Percentiles rank a stretch among this genome's conserved stretches.
These are phyloP conservation scores for Onthophagus sagittarius DNA, from an alignment of 2,888 invertebrate genomes.

Conservation along the genomic window DNA sequence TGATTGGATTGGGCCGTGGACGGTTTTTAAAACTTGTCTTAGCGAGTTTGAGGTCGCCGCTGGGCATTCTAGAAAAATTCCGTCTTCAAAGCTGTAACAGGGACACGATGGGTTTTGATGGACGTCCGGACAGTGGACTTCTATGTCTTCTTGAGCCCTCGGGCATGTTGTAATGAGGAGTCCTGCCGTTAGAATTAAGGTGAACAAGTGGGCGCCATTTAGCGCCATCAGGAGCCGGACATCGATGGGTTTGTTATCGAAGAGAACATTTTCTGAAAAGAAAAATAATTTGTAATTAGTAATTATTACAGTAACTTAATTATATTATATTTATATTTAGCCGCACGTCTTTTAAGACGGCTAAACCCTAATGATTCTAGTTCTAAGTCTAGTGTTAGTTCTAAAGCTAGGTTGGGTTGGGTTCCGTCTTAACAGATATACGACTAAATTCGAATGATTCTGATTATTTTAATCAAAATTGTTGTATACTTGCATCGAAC, in stretches of 20 bases:
- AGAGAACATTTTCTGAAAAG: constrained; percentile 7
- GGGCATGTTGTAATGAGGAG: constrained; percentile 32
- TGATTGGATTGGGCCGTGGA: constrained; percentile 71
- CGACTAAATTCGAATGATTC: too few relatives aligned
- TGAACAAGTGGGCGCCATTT: constrained; percentile 38
- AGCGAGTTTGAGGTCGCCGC: constrained; percentile 74
- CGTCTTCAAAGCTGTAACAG: constrained; percentile 90
- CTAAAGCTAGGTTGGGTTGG: too few relatives aligned
- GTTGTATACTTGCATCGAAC: too few relatives aligned
- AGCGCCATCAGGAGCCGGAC: constrained; percentile 40
- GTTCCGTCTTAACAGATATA: too few relatives aligned
- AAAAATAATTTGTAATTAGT: neutral
- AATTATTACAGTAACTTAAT: too few relatives aligned
- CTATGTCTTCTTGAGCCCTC: constrained; percentile 23
- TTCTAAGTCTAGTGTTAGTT: too few relatives aligned
- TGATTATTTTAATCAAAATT: too few relatives aligned
- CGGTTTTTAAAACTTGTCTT: constrained; percentile 67
- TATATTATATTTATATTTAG: too few relatives aligned
- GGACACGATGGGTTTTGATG: constrained; percentile 80
- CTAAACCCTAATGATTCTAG: too few relatives aligned
- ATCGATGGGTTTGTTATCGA: constrained; percentile 14
- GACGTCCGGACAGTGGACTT: constrained; percentile 65
- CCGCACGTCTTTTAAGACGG: too few relatives aligned
- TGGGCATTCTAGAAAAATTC: constrained; percentile 84
- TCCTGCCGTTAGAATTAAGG: constrained; percentile 37